Evolutionary conservation across 92 coral and sea anemone species (phyloP).

Genomic region (Desmophyllum pertusum): DNA sequence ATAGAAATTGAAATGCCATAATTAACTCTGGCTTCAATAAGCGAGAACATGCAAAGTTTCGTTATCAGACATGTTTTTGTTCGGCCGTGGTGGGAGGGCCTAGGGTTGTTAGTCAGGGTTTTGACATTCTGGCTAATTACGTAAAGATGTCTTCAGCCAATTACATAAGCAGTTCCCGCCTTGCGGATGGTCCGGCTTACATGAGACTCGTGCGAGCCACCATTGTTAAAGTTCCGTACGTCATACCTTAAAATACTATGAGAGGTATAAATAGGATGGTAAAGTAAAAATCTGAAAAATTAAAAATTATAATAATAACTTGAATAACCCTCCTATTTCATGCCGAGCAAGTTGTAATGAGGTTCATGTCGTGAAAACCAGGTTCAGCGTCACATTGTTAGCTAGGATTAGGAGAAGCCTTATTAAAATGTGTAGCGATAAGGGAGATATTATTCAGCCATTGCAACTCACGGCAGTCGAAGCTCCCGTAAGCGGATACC

Average conservation of each 20-base stretch:
- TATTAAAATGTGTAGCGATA: too few relatives aligned
- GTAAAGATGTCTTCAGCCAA: background rate
- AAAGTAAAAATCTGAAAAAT: background rate
- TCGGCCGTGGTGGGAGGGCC: background rate
- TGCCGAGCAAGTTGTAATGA: background rate
- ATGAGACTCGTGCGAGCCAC: background rate
- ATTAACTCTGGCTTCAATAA: constrained; percentile 8
- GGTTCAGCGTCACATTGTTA: background rate
- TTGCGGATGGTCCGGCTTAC: background rate
- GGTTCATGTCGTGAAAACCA: background rate
- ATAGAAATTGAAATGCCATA: background rate
- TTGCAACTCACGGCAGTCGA: too few relatives aligned
- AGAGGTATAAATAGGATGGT: too few relatives aligned
- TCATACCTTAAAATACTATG: too few relatives aligned
- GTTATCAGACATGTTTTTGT: background rate
- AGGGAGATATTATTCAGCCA: too few relatives aligned
- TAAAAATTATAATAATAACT: background rate
- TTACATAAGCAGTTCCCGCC: background rate
- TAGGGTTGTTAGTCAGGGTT: background rate
- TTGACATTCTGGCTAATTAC: background rate
- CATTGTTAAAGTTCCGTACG: background rate
- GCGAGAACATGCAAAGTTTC: background rate
- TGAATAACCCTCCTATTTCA: background rate
- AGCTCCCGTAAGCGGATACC: too few relatives aligned
- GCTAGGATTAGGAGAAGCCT: too few relatives aligned